A percentile compares a stretch with the other conserved stretches of the same genome.
Conservation (phyloP, 2,113 vertebrate genomes). For the Ctenomys sociabilis region DNA sequence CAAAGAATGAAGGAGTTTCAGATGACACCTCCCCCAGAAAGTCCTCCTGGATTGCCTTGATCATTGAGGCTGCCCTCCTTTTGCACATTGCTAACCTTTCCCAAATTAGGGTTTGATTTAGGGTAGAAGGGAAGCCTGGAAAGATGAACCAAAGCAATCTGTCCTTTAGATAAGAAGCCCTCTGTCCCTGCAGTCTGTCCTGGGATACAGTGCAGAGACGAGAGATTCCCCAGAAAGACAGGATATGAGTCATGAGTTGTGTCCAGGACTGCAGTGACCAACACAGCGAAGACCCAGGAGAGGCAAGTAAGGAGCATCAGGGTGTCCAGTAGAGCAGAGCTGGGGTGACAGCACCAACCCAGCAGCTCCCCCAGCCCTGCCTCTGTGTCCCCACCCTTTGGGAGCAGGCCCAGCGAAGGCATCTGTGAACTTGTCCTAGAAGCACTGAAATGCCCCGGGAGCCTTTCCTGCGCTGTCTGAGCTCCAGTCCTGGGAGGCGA, state of each 20-base stretch:
- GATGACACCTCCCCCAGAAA: not conserved
- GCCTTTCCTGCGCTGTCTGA: no score
- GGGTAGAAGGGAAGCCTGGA: fast-evolving
- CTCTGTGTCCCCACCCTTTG: not conserved
- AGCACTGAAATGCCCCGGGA: fast-evolving
- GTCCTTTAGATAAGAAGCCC: not conserved
- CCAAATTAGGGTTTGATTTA: not conserved
- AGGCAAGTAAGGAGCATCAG: fast-evolving
- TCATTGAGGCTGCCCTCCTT: not conserved
- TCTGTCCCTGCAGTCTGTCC: not conserved
- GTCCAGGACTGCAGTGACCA: not conserved
- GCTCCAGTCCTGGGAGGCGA: not conserved
- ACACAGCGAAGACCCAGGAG: not conserved
- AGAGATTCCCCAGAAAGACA: not conserved
- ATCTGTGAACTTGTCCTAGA: not conserved
- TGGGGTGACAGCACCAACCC: fast-evolving
- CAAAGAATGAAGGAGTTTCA: not conserved
- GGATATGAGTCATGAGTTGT: fast-evolving
- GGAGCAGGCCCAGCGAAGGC: not conserved
- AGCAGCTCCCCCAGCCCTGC: not conserved
- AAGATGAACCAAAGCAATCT: not conserved
- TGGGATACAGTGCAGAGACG: not conserved
- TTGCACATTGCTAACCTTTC: not conserved
- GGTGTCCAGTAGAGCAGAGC: not conserved
- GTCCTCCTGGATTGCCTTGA: not conserved